Evolutionary conservation across 1,140 invertebrate genomes (phyloP), one percentile per base, ranked within the genome.

Genomic region (Papilio aristodemus): DNA sequence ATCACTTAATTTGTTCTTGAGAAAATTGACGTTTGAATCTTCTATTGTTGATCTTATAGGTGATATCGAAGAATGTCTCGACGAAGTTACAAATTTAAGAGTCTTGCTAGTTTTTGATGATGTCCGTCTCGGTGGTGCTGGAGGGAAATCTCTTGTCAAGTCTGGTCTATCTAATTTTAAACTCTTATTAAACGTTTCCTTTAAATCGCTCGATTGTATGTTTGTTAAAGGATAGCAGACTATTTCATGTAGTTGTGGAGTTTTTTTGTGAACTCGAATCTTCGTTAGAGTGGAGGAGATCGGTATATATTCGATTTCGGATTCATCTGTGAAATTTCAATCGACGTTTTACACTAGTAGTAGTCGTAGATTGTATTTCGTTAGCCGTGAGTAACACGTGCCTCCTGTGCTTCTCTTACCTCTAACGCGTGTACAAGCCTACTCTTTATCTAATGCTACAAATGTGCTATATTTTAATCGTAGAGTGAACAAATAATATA

Each of bases 271-370:
- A 17, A 96, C 94, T 83, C 95, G 94, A 79, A 96, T 96, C 91
- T 95, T 94, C 71, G 95, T 96, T 78, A 96, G 88, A 67, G 95
- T 96, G 39, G 95, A 93, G 67, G 95, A 95, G 74, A 96, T 95
- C 75, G 96, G 95, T 87, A 96, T 95, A 89, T 96, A 96, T 92
- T 96, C 95, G 76, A 96, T 94, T 90, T 94, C 94, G 60, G 94
- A 87, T 79, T 94, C 93, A 92, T 95, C 94, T 94, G 94, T 92
- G 93, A 90, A 94, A 92, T 92, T 80, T 78, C 77, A 90, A 84
- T 79, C 62, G 63, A 58, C 70, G 62, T 57, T 79, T 87, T 74
- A 81, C 70, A 43, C 78, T 72, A 27, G 67, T 67, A 57, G 54
- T 70, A 3, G 57, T 77, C 71, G 77, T 78, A 70, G 68, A 36